phyloP scores from a whole-genome alignment of 1,140 invertebrate species.

The Apis florea region DNA sequence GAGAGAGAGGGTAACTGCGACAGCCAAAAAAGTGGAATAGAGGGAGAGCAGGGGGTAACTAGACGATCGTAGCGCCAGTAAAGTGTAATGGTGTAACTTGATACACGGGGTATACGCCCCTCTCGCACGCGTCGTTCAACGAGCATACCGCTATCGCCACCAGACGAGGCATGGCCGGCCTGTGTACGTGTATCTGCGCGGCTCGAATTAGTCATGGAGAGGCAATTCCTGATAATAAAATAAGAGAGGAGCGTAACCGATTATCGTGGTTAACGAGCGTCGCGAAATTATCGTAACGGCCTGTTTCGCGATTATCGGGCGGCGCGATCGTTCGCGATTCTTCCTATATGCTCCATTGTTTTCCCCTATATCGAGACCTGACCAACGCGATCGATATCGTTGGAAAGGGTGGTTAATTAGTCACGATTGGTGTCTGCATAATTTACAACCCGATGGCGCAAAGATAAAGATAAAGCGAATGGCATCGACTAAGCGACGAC shows the following conservation, averaged over 20 bases:
- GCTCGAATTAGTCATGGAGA: constrained; percentile 64
- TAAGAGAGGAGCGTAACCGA: constrained; percentile 59
- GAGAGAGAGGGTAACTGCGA: background rate
- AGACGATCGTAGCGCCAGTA: constrained; percentile 69
- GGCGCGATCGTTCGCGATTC: constrained; percentile 60
- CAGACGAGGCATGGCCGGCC: constrained; percentile 58
- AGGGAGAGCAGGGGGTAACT: constrained; percentile 56
- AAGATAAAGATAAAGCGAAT: constrained; percentile 52
- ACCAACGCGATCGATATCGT: constrained; percentile 57
- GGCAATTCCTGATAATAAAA: constrained; percentile 66
- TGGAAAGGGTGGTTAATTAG: constrained; percentile 58
- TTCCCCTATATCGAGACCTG: constrained; percentile 38
- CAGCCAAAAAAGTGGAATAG: constrained; percentile 31
- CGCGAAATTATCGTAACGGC: constrained; percentile 64
- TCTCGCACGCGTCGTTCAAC: constrained; percentile 70
- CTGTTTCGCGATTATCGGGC: constrained; percentile 54
- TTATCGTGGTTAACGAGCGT: constrained; percentile 61
- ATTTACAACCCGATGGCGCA: constrained; percentile 51
- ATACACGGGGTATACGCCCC: constrained; percentile 76
- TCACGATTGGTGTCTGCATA: constrained; percentile 62
- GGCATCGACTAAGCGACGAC: constrained; percentile 44
- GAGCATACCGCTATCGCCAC: constrained; percentile 64
- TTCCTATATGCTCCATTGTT: constrained; percentile 57
- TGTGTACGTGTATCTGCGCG: constrained; percentile 28
- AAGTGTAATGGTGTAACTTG: constrained; percentile 73